A percentile compares a stretch with the other conserved stretches of the same genome.
phyloP scores from a whole-genome alignment of 1,140 invertebrate species.

The Apocrypta bakeri region DNA sequence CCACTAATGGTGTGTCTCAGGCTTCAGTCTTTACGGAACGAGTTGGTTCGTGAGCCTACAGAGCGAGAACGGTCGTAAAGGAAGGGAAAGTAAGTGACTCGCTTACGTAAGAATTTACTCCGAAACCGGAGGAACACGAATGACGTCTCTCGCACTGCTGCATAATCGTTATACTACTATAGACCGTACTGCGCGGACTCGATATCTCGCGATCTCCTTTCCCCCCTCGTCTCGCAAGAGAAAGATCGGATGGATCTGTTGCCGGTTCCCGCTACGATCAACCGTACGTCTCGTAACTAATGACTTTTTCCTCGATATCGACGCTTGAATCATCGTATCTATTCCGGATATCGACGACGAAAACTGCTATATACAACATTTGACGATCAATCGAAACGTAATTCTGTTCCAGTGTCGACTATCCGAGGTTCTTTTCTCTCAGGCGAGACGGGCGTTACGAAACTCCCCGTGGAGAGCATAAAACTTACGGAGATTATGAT shows the following conservation, averaged over 20 bases:
- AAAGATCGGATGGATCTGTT: too few relatives aligned
- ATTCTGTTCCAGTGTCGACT: background rate
- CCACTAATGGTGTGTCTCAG: constrained; percentile 52
- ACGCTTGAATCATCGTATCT: too few relatives aligned
- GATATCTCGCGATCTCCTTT: background rate
- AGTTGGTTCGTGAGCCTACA: background rate
- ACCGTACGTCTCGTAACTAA: too few relatives aligned
- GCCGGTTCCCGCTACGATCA: too few relatives aligned
- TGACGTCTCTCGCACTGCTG: constrained; percentile 58
- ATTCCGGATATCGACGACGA: background rate
- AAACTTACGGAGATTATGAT: background rate
- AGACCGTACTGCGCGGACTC: too few relatives aligned
- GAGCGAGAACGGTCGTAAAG: constrained; percentile 63
- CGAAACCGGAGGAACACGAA: constrained; percentile 54
- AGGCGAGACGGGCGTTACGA: background rate
- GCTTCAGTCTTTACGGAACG: constrained; percentile 54
- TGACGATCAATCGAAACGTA: too few relatives aligned
- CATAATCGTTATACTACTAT: background rate
- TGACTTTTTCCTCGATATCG: too few relatives aligned
- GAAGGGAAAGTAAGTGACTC: constrained; percentile 72
- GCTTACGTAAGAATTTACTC: constrained; percentile 63
- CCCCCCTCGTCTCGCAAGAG: too few relatives aligned
- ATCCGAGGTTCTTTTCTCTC: background rate
- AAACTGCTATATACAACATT: background rate
- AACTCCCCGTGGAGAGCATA: background rate